These are phyloP conservation scores for Sciurus niger DNA, from an alignment of 2,113 vertebrate genomes.

Conservation along the genomic window DNA sequence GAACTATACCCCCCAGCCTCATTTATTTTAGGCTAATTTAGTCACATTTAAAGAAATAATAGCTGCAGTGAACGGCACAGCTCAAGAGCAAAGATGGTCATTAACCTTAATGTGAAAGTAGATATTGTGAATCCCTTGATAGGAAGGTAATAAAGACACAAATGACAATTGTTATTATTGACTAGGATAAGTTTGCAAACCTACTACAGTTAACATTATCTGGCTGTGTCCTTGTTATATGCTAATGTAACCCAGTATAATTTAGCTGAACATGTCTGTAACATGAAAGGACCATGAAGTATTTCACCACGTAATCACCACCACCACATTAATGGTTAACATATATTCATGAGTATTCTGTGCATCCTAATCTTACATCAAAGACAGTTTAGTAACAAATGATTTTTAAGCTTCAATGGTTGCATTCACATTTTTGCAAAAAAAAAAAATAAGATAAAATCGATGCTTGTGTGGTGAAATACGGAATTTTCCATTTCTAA, in stretches of 20 bases:
- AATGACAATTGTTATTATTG: slow-evolving; percentile 94
- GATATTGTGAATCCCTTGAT: background rate
- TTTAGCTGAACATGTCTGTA: slow-evolving; percentile 73
- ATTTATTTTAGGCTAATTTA: slow-evolving; percentile 13
- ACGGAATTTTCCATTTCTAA: slow-evolving; percentile 22
- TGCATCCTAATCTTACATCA: no score
- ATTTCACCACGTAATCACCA: no score
- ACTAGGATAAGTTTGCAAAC: slow-evolving; percentile 94
- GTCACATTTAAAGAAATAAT: slow-evolving; percentile 19
- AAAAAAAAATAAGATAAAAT: no score
- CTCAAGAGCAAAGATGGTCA: slow-evolving; percentile 42
- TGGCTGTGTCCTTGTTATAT: slow-evolving; percentile 47
- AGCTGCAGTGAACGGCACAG: background rate
- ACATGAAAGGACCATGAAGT: background rate
- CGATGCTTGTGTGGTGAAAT: no score
- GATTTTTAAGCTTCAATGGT: no score
- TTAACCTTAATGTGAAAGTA: background rate
- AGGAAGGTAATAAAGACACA: slow-evolving; percentile 89
- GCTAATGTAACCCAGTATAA: slow-evolving; percentile 82
- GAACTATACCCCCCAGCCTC: background rate
- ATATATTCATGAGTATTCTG: no score
- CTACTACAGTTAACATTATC: slow-evolving; percentile 90
- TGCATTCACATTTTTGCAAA: no score
- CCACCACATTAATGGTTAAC: no score
- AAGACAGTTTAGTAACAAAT: no score